Base-by-base conservation (phyloP, 2,113 vertebrate species). In the Pelvicachromis taeniatus region DNA sequence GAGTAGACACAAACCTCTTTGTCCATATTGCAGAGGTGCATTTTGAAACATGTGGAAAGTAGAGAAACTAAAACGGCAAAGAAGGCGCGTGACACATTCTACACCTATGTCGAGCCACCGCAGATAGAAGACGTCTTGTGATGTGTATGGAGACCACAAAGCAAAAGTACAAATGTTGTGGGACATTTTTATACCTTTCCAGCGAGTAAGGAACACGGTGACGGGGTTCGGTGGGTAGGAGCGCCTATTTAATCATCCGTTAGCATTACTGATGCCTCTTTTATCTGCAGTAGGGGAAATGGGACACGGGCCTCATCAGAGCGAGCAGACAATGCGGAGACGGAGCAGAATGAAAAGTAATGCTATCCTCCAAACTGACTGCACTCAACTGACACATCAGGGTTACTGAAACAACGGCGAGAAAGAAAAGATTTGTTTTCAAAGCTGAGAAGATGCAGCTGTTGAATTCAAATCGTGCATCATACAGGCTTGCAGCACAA, bases 391-490 rank as follows among this genome's bases (percentile, higher is more conserved):
- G 79, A 65, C 55, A 31, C 78, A 52, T 73, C 23, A 21, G 58
- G 48, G 65, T 38, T 50, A 9, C 59, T 3, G 56, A 65, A 85
- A 86, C 77, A 80, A 81, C 2, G 13, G 38, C 21, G 9, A 40
- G 7, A 16, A 58, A 73, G 58, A 52, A n/a, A 48, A 65, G 77
- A 23, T 80, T 73, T 68, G 31, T 81, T 75, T 85, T 80, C 70
- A 85, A 80, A 78, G 87, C 80, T 54, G 40, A 84, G 56, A 70
- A 65, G 58, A 83, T 19, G 59, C 78, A 8, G 58, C 4, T 70
- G 79, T 14, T 80, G 61, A 86, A 92, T 90, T 87, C 59, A 85
- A 84, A 90, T 84, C 16, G 23, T 50, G 59, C 52, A 73, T 70
- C 79, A 83, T 35, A 80, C 58, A 55, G 55, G 42, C 10, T 50